Base-by-base conservation (phyloP, 2,797 vertebrate species). In the Enteromius thamalakanensis region DNA sequence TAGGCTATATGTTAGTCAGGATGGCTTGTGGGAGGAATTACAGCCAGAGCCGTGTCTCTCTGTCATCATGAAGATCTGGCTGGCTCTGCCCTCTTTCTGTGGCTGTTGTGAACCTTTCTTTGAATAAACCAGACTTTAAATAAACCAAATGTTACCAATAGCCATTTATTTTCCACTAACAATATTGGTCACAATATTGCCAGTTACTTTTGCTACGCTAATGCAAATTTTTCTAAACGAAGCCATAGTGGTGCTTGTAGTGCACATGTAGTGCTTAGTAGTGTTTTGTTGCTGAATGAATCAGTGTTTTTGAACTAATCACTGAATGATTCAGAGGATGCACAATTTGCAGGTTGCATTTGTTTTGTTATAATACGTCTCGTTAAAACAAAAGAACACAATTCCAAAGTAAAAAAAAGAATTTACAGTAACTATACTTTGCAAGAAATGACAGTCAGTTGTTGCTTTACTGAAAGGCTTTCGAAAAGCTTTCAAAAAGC, bases 1-100 rank as follows among this genome's bases (percentile, higher is more conserved):
- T 65, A 51, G 11, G 14, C 26, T 67, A 8, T 55, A 45, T 69
- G 58, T 64, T 60, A 64, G 58, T 74, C 42, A 82, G 14, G 26
- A 12, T 64, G 80, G 79, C 34, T 37, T 77, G 55, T 62, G 23
- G 37, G 40, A 62, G 55, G 75, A 62, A 58, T 77, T 19, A 62
- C 37, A 45, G 75, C 23, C 23, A 21, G 4, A 29, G 37, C 1
- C n/a, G 26, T 62, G 62, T 76, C 10, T 76, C 37, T 76, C 23
- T 45, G 74, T 60, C 74, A 76, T 26, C 55, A 3, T 26, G 14
- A 76, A 60, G 14, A 76, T 76, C 14, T 76, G 74, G 55, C 49
- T 34, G 29, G 10, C 29, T 55, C 19, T 75, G 32, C 51, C 51
- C 51, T 58, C 12, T 75, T 37, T 75, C 32, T 75, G 32, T 75